Evolutionary conservation across 2,797 vertebrate genomes (phyloP).

Genomic region (Acanthornis magna): DNA sequence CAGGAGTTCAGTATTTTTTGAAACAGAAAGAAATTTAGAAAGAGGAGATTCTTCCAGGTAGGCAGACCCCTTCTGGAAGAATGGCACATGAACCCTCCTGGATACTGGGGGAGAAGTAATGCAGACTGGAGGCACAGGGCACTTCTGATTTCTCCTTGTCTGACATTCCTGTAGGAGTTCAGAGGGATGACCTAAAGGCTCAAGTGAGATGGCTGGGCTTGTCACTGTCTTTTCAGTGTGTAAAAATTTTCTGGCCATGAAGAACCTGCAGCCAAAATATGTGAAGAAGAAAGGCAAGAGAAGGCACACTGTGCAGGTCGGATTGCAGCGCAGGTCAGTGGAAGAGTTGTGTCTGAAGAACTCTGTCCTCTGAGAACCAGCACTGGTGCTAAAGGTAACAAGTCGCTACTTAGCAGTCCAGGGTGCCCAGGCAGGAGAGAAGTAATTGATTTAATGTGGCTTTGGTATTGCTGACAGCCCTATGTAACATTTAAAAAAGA

Average conservation of each 20-base stretch:
- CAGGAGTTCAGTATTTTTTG: not conserved
- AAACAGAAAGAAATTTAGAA: not conserved
- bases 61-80: not conserved
- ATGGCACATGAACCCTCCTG: not conserved
- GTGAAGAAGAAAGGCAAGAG: not conserved
- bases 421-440: not conserved
- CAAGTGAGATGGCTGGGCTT: not conserved
- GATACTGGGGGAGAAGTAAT: not conserved
- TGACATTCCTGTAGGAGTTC: not conserved
- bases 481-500: not conserved
- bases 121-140: not conserved
- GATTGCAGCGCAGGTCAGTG: rapidly evolving
- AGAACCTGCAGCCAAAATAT: not conserved
- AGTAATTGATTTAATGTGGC: not conserved
- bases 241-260: not conserved
- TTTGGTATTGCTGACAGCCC: not conserved
- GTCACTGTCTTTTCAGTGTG: not conserved
- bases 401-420: not conserved
- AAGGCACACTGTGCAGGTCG: not conserved
- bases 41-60: not conserved
- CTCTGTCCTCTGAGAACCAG: not conserved
- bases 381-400: not conserved
- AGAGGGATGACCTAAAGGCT: not conserved
- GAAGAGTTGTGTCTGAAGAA: not conserved
- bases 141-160: not conserved